Evolutionary conservation across 2,888 invertebrate species (phyloP), one percentile per base, ranked within the genome.

Genomic region (Dione vanillae): DNA sequence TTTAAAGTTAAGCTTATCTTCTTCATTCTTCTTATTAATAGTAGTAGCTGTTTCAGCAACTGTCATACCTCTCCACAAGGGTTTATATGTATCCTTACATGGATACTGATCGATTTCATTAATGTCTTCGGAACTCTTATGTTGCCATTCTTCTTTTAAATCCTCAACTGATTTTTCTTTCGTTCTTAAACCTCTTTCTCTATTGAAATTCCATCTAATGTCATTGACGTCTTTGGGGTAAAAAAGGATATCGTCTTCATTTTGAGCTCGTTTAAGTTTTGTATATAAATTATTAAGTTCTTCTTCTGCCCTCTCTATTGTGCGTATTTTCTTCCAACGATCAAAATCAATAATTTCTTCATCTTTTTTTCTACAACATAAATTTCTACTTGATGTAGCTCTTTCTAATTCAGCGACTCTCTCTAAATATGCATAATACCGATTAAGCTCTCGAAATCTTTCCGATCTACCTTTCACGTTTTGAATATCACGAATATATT

Each of bases 141-240:
- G 95, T 80, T 95, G 95, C 79, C 97, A 97, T 79, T 96, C 95
- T 74, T 96, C 96, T 78, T 96, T 95, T 11, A 98, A 94, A 86
- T 98, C 97, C 85, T 97, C 97, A 0, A 98, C 97, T 0, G 98
- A 98, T 82, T 97, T 96, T 84, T 98, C 97, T 84, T 97, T 97
- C 49, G 96, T 95, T 79, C 96, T 94, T 47, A 98, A 89, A 0
- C 97, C 97, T 75, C 96, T 94, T 81, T 98, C 98, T 37, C 92
- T 92, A 68, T 96, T 95, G 43, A 95, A 95, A 74, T 94, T 95
- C 98, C 98, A 98, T 74, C 96, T 95, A 58, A 95, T 94, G 61
- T 95, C 95, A 69, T 96, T 96, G 0, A 96, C 89, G 78, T 97
- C 96, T 80, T 96, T 95, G 0, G 97, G 96, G 59, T 96, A 95